These are phyloP conservation scores for Neuroscelio doddi DNA, from an alignment of 2,888 invertebrate species.

Conservation along the genomic window DNA sequence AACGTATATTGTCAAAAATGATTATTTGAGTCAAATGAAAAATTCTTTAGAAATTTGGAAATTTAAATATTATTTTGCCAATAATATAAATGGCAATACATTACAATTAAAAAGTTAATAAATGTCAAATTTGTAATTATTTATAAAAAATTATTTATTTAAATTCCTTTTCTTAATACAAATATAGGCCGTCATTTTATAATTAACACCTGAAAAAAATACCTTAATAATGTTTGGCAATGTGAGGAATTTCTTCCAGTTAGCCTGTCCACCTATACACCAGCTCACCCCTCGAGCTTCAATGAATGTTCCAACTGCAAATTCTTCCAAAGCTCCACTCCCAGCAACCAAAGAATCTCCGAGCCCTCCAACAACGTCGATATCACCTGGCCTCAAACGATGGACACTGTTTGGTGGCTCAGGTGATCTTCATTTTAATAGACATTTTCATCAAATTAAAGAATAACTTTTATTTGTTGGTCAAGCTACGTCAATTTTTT, in stretches of 20 bases:
- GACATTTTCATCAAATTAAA: constrained; percentile 10
- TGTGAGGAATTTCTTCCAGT: constrained; percentile 81
- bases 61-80: no score
- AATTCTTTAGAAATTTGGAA: no score
- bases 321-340: constrained; percentile 82
- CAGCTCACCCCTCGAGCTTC: constrained; percentile 84
- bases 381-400: constrained; percentile 79
- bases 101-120: no score
- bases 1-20: no score
- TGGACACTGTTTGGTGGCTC: constrained; percentile 78
- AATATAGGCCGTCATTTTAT: no score
- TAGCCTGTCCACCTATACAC: constrained; percentile 82
- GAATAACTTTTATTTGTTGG: background rate
- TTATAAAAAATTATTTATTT: no score
- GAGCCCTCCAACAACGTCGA: constrained; percentile 81
- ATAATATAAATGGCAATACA: no score
- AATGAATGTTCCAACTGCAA: constrained; percentile 81
- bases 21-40: no score
- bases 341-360: constrained; percentile 84
- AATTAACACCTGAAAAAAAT: constrained; percentile 11
- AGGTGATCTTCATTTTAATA: constrained; percentile 53
- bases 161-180: no score
- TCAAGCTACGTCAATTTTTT: background rate
- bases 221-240: constrained; percentile 78
- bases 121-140: no score